Base-by-base conservation (phyloP, 2,888 invertebrate genomes). In the Machimus rusticus region DNA sequence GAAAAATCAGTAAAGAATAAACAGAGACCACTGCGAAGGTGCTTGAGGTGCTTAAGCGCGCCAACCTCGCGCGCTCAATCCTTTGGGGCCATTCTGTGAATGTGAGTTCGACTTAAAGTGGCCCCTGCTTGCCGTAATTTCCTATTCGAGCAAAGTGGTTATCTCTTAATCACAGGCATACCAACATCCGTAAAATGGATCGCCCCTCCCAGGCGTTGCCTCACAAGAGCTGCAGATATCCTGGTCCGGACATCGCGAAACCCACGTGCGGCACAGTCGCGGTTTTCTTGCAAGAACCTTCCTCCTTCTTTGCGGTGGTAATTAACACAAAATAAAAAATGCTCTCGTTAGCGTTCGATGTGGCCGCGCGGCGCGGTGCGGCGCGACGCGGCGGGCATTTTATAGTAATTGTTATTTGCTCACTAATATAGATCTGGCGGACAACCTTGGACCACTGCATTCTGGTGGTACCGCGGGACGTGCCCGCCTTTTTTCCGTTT, bases 361-460 rank as follows among this genome's bases (percentile, higher is more conserved):
- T 28, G 57, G 37, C 12, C 81, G 51, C 34, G 2, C 39, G 57
- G 34, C 57, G 14, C 37, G 57, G 34, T 19, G 2, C 39, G 57
- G 34, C 57, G 14, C 37, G 57, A 19, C 57, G 3, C 8, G n/a
- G 55, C 66, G 28, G 19, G 66, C 82, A 82, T 82, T 66, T 82
- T 46, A 57, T n/a, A 34, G 82, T 85, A 85, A 85, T 85, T 85
- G 85, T 85, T 85, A 85, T 85, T 85, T 85, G 74, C 85, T 74
- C 85, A 85, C 85, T 74, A 82, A 82, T 85, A 57, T 85, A 74
- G 46, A 74, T 74, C 74, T 74, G 14, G 39, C 34, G 74, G 74
- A 74, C 85, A 85, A 85, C 85, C 85, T 85, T 85, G 85, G 85
- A 82, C 74, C 74, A 85, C 2, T 85, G 85, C 85, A 85, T 85